These are phyloP conservation scores for Epiblema foenella DNA, from an alignment of 2,888 invertebrate species.

Conservation along the genomic window DNA sequence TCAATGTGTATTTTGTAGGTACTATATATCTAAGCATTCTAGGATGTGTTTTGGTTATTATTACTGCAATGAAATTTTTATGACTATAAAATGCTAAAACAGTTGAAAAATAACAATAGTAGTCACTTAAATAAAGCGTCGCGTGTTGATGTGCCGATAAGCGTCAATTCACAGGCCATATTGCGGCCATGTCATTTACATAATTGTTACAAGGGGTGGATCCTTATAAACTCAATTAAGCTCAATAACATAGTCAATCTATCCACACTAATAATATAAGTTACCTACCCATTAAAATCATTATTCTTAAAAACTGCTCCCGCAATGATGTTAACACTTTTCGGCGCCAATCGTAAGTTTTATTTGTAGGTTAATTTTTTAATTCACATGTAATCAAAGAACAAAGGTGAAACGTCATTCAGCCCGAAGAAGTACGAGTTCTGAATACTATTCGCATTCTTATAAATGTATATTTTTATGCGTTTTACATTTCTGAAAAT, in stretches of 20 bases:
- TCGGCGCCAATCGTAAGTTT: neutral
- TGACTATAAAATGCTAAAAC: constrained; percentile 50
- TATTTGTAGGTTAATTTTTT: neutral
- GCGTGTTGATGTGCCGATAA: constrained; percentile 80
- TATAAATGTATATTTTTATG: too few species aligned
- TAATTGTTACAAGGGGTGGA: constrained; percentile 67
- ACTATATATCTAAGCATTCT: too few species aligned
- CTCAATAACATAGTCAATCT: constrained; percentile 22
- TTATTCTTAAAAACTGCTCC: neutral
- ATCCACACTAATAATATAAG: constrained; percentile 2
- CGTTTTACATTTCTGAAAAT: too few species aligned
- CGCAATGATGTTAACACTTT: neutral
- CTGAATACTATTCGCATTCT: neutral
- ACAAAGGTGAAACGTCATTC: neutral
- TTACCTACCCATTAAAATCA: neutral
- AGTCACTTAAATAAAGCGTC: constrained; percentile 62
- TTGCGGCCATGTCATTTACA: constrained; percentile 81
- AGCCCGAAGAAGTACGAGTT: neutral
- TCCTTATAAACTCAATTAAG: constrained; percentile 40
- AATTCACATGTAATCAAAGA: neutral
- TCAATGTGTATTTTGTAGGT: too few species aligned
- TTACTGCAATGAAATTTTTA: constrained; percentile 35
- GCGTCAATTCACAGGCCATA: constrained; percentile 79
- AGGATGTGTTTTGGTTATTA: constrained; percentile 5
- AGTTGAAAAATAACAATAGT: constrained; percentile 69